Percentiles rank a stretch among this genome's conserved stretches.
Evolutionary conservation across 1,140 invertebrate species (phyloP).

Genomic region (Drosophila funebris): DNA sequence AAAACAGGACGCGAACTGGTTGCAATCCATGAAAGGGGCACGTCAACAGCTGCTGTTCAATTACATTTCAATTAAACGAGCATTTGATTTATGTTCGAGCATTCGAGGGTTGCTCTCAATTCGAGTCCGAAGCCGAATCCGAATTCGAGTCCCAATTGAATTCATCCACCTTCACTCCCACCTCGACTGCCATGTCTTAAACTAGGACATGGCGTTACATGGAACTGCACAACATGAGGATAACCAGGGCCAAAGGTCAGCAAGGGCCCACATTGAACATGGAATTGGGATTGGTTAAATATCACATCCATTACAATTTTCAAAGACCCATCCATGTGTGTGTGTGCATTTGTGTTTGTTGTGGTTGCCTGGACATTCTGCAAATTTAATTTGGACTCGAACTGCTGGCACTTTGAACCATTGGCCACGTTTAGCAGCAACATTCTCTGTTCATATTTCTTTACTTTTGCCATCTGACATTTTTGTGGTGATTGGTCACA

Average conservation of each 20-base stretch:
- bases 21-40: background rate
- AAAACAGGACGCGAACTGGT: background rate
- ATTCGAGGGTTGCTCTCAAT: background rate
- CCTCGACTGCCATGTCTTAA: background rate
- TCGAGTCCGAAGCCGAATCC: background rate
- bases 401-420: slow-evolving; percentile 18
- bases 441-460: background rate
- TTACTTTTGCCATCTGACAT: background rate
- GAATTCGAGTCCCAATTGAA: too few species aligned
- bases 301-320: slow-evolving; percentile 27
- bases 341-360: slow-evolving; percentile 8
- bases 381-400: slow-evolving; percentile 54
- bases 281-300: background rate
- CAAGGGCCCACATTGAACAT: background rate
- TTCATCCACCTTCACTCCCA: background rate
- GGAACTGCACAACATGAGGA: slow-evolving; percentile 6
- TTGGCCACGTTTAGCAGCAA: background rate
- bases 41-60: slow-evolving; percentile 12
- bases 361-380: slow-evolving; percentile 25
- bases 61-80: slow-evolving; percentile 21
- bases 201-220: background rate
- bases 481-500: background rate
- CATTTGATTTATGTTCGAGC: slow-evolving; percentile 1
- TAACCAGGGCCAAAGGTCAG: background rate
- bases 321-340: background rate